Base-by-base conservation (phyloP, 53 echinoderm and acorn worm species). In the Henricia sp. region DNA sequence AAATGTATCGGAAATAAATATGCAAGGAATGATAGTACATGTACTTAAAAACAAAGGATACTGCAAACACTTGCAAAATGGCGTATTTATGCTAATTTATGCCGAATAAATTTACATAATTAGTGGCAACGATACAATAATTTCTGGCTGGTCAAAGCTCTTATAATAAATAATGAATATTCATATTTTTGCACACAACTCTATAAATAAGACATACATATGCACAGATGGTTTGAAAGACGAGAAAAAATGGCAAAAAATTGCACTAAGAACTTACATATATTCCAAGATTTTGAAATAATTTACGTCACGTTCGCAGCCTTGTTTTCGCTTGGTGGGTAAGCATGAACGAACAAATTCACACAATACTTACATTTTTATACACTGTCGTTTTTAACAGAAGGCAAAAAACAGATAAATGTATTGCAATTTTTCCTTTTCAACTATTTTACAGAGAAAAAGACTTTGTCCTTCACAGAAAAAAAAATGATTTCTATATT, bases 171-270 rank as follows among this genome's bases (percentile, higher is more conserved):
- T 71, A 71, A 71, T 71, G 71, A 48, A 71, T 71, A 71, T 48
- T 46, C 50, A 71, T 32, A 29, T 10, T 12, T 70, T 6, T 44
- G 21, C 46, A 26, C 21, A 44, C 12, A 27, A 44, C 10, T 14
- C 4, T 46, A 17, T 26, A 46, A 26, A 43, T 70, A 70, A 36
- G 9, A 32, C 44, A 21, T 71, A 71, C 46, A 71, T 50, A 37
- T 74, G 57, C 55, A 58, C 59, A 57, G 59, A 21, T 63, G 33
- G 40, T 43, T 80, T 80, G 80, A 80, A 80, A 80, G 80, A 80
- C 80, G 32, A 46, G 80, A 63, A 80, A 62, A 80, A 59, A 37
- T 46, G 46, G 30, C 50, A 29, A 80, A 62, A 19, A 13, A 33
- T 63, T 71, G 71, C 46, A 55, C 17, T 55, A 12, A 50, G 40